Percentiles rank a stretch among this genome's conserved stretches.
Evolutionary conservation across 2,113 vertebrate genomes (phyloP).

Genomic region (Arenaria interpres): DNA sequence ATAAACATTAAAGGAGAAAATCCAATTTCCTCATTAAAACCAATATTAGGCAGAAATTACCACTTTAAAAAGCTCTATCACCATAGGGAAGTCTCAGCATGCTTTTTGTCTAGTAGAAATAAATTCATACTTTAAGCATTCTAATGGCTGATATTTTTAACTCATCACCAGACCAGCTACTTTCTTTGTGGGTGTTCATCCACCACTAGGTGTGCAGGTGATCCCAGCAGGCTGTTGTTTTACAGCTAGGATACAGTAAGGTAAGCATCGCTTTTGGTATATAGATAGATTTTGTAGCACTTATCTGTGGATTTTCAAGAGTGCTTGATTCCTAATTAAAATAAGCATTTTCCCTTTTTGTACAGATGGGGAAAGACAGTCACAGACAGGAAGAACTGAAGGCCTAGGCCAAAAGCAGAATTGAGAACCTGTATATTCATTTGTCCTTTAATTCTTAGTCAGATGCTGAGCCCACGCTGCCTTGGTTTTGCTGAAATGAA

Average conservation of each 20-base stretch:
- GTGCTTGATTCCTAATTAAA: neutral
- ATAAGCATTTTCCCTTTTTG: neutral
- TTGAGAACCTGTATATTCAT: neutral
- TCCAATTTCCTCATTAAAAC: conserved; percentile 15
- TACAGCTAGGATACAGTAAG: neutral
- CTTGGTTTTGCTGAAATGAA: neutral
- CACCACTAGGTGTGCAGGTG: neutral
- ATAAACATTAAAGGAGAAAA: neutral
- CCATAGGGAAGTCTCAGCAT: neutral
- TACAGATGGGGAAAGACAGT: neutral
- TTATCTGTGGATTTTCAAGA: neutral
- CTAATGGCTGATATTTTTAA: neutral
- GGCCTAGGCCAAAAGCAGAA: neutral
- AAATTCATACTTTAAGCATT: neutral
- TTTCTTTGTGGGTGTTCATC: neutral
- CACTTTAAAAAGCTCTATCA: neutral
- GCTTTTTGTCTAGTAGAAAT: neutral
- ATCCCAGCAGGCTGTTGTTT: neutral
- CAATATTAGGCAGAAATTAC: neutral
- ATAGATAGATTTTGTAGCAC: neutral
- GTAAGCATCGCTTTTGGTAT: neutral
- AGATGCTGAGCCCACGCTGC: neutral
- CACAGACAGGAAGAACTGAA: neutral
- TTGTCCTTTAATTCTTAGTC: neutral
- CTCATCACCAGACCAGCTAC: neutral